These are phyloP conservation scores for Lemur catta DNA, from an alignment of 2,797 vertebrate species.

Conservation along the genomic window DNA sequence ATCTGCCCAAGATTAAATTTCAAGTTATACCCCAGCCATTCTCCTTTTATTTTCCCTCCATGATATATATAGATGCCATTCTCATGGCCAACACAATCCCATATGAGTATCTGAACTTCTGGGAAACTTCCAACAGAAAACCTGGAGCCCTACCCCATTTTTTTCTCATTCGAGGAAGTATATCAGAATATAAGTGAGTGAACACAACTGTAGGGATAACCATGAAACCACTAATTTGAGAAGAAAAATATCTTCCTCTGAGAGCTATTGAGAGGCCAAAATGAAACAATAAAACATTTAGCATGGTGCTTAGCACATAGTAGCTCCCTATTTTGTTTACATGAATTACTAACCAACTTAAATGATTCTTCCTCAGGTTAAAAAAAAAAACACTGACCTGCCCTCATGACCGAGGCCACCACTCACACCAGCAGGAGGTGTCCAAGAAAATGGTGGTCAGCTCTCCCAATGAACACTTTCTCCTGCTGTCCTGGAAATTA, in stretches of 20 bases:
- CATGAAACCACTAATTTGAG: background rate
- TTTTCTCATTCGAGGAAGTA: background rate
- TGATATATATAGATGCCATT: background rate
- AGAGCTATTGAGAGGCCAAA: background rate
- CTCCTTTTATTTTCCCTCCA: background rate
- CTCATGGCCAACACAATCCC: background rate
- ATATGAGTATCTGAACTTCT: background rate
- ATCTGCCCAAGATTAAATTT: background rate
- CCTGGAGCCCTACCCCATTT: background rate
- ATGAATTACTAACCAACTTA: slow-evolving; percentile 4
- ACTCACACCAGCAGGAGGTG: background rate
- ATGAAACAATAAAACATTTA: background rate
- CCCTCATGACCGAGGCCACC: background rate
- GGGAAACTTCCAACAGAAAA: background rate
- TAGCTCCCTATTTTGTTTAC: background rate
- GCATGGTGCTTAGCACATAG: background rate
- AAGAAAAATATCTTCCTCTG: background rate
- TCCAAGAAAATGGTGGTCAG: background rate
- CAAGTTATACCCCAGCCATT: background rate
- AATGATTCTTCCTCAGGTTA: background rate
- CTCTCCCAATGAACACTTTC: background rate
- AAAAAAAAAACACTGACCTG: background rate
- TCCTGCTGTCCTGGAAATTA: background rate
- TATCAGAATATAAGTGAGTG: background rate
- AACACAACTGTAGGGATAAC: background rate